Evolutionary conservation across 1,140 invertebrate genomes (phyloP).

Genomic region (Cyclargus thomasi): DNA sequence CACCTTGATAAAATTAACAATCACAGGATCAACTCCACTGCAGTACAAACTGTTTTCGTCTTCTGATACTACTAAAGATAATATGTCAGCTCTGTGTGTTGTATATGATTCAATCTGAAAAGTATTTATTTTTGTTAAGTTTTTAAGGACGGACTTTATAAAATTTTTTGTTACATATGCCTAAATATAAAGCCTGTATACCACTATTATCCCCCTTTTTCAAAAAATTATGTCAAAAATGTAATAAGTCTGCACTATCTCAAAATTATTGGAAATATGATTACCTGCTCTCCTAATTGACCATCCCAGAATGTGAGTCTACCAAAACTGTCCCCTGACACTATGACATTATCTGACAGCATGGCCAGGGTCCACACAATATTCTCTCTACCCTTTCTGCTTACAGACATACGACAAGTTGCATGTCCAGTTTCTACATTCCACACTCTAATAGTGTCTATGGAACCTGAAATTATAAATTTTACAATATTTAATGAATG

Average conservation of each 20-base stretch:
- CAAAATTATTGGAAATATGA: no score
- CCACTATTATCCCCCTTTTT: no score
- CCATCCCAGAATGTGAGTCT: constrained; percentile 92
- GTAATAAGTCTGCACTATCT: no score
- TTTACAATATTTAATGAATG: no score
- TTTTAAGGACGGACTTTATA: no score
- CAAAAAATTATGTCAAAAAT: no score
- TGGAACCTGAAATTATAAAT: constrained; percentile 77
- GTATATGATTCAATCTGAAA: constrained; percentile 81
- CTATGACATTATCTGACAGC: constrained; percentile 86
- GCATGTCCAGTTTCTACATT: constrained; percentile 88
- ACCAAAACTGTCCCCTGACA: constrained; percentile 93
- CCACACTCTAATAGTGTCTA: constrained; percentile 91
- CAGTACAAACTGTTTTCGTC: constrained; percentile 83
- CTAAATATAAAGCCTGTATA: no score
- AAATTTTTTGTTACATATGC: no score
- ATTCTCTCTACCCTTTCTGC: constrained; percentile 80
- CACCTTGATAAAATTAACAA: constrained; percentile 80
- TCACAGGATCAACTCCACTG: constrained; percentile 87
- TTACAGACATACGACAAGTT: constrained; percentile 86
- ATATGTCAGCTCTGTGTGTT: constrained; percentile 87
- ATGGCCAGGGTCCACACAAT: constrained; percentile 91
- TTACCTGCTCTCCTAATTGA: constrained; percentile 80
- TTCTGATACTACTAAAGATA: constrained; percentile 82
- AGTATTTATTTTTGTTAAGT: no score